A percentile compares a stretch with the other conserved stretches of the same genome.
These are phyloP conservation scores for Papilio glaucus DNA, from an alignment of 1,140 invertebrate genomes.

Conservation along the genomic window DNA sequence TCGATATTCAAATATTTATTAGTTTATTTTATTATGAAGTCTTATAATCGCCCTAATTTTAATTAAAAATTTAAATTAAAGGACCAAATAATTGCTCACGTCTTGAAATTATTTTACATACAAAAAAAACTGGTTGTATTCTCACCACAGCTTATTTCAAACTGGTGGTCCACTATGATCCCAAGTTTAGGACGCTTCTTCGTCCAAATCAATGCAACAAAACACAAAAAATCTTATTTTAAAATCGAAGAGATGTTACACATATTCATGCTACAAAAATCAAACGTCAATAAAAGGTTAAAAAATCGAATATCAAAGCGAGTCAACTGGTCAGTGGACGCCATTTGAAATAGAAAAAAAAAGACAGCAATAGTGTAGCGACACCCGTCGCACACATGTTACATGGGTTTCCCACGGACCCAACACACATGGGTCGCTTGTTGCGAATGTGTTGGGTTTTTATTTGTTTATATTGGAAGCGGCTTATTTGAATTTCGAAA, in stretches of 20 bases:
- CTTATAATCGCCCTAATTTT: no score
- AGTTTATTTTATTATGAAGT: no score
- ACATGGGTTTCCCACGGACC: conserved; percentile 11
- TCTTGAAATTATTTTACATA: no score
- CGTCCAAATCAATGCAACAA: no score
- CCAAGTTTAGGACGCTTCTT: no score
- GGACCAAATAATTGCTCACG: no score
- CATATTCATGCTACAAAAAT: neutral
- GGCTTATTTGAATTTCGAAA: conserved; percentile 15
- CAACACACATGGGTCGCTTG: conserved; percentile 19
- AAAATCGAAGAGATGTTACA: neutral
- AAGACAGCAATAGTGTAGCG: neutral
- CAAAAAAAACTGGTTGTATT: no score
- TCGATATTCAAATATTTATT: neutral
- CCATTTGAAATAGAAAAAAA: conserved; percentile 7
- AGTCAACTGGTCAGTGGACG: conserved; percentile 4
- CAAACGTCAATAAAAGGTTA: neutral
- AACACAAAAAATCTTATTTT: no score
- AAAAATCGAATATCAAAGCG: neutral
- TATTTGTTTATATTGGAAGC: conserved; percentile 17
- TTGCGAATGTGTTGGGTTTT: conserved; percentile 26
- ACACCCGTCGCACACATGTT: conserved; percentile 20
- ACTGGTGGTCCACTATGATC: no score
- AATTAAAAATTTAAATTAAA: no score
- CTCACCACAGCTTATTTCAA: no score